phyloP scores from a whole-genome alignment of 2,888 invertebrate species.

The Aphrophora alni region DNA sequence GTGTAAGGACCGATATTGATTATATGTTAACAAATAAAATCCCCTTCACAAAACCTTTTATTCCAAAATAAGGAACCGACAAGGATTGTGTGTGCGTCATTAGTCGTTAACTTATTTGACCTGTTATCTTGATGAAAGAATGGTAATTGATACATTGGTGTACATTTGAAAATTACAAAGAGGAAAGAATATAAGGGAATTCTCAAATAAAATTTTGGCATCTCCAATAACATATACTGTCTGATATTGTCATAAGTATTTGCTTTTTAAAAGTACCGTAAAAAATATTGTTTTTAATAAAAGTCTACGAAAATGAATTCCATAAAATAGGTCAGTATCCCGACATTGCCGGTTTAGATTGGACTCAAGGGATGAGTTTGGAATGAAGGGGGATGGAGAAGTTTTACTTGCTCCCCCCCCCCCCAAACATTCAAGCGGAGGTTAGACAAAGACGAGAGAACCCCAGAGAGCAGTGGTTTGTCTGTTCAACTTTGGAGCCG shows the following conservation, averaged over 20 bases:
- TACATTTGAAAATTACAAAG: too few relatives aligned
- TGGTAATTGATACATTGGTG: too few relatives aligned
- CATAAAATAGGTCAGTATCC: not conserved
- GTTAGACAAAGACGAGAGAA: not conserved
- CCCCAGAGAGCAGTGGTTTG: not conserved
- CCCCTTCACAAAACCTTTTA: too few relatives aligned
- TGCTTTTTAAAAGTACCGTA: not conserved
- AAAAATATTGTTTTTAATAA: constrained; percentile 7
- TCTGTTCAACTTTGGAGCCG: not conserved
- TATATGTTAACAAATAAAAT: too few relatives aligned
- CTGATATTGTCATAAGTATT: not conserved
- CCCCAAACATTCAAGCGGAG: not conserved
- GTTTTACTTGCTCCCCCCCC: not conserved
- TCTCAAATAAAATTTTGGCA: too few relatives aligned
- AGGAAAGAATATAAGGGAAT: too few relatives aligned
- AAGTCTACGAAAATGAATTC: not conserved
- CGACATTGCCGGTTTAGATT: not conserved
- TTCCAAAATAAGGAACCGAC: too few relatives aligned
- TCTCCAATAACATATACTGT: too few relatives aligned
- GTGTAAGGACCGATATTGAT: too few relatives aligned
- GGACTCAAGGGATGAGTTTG: not conserved
- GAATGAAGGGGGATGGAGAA: not conserved
- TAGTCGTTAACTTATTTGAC: too few relatives aligned
- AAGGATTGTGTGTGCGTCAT: too few relatives aligned
- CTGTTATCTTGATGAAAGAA: too few relatives aligned